Base-by-base conservation (phyloP, 1,140 invertebrate species). In the Drosophila orena region DNA sequence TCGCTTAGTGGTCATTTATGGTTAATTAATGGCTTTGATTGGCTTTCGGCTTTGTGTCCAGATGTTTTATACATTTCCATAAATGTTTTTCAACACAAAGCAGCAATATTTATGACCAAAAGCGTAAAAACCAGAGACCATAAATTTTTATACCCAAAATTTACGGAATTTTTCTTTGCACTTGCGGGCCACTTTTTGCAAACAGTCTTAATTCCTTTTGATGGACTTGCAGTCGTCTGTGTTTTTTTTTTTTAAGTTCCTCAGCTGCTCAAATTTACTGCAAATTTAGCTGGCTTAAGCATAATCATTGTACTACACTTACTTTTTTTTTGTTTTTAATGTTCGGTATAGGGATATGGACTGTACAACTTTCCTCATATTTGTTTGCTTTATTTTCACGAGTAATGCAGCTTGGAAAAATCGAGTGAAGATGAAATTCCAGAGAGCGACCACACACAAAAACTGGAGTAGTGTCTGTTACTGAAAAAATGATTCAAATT, bases 1-100 rank as follows among this genome's bases (percentile, higher is more conserved):
- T 60, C 42, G 37, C 3, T 43, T 60, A 65, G 43, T 47, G 54
- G 54, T 47, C 60, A 65, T 75, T 79, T 80, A 79, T 79, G 47
- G 62, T 56, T 69, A 79, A 71, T 76, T 65, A 80, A 79, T 79
- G 50, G 42, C 57, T 64, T 66, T 66, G 62, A 79, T 74, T 50
- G 42, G 50, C 35, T 17, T 38, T 56, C 12, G 42, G n/a, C 14
- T 30, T 42, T 47, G 40, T 38, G 53, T 60, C 54, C 62, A 79
- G 49, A 79, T 79, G 70, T 64, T 69, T 78, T 73, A 78, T 77
- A 59, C 59, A 44, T 77, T 50, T 61, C 73, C 56, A 77, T 77
- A 72, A 77, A 78, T 74, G 53, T 60, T 66, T 46, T 50, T 56
- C 52, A 56, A 35, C 60, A 55, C 22, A 46, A 64, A 46, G 30